Conservation (phyloP, 2,888 invertebrate species). For the Clusia tigrina region DNA sequence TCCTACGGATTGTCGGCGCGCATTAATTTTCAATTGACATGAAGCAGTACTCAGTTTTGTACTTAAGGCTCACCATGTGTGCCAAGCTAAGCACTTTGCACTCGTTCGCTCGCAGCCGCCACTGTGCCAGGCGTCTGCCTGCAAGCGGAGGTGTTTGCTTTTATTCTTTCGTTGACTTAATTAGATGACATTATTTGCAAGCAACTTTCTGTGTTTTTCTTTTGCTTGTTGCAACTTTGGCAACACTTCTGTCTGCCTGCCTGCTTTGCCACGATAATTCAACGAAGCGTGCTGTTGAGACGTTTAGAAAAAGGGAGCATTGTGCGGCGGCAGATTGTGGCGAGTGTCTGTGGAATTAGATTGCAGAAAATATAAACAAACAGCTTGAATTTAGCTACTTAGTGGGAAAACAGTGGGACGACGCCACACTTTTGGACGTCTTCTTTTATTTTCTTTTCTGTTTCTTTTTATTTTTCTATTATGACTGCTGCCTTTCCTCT, state of each 20-base stretch:
- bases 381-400: no score
- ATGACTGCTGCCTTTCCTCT: no score
- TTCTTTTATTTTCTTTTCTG: no score
- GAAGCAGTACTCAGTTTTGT: constrained; percentile 38
- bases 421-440: neutral
- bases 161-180: constrained; percentile 16
- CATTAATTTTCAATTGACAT: constrained; percentile 30
- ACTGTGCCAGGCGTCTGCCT: neutral
- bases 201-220: neutral
- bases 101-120: neutral
- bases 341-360: no score
- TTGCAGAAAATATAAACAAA: no score
- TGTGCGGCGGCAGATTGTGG: no score
- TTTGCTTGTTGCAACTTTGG: neutral
- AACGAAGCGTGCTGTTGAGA: neutral
- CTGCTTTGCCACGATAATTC: neutral
- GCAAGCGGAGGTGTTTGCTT: neutral
- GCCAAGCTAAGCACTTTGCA: neutral
- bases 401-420: no score
- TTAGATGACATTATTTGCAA: constrained; percentile 10
- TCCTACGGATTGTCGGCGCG: constrained; percentile 21
- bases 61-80: constrained; percentile 15
- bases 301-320: no score
- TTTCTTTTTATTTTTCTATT: no score
- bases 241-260: neutral